Evolutionary conservation across 2,113 vertebrate genomes (phyloP), one percentile per base, ranked within the genome.

Genomic region (Peromyscus leucopus): DNA sequence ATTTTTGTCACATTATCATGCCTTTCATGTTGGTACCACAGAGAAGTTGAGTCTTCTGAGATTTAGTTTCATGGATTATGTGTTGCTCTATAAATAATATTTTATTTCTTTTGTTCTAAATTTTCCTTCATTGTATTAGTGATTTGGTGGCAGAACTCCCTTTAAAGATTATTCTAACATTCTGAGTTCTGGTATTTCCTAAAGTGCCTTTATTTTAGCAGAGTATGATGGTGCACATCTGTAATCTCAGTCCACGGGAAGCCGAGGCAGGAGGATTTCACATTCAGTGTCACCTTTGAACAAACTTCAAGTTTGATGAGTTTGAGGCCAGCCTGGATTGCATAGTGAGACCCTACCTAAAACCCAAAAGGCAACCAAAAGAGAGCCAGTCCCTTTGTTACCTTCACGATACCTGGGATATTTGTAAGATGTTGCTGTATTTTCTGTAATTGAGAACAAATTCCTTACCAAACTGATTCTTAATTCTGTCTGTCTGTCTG

Each of bases 161-260:
- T 90, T 90, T 93, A 79, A 63, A 94, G 55, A 94, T 48, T 95
- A 5, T 76, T 69, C 36, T 93, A 91, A 13, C 71, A 72, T 22
- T 94, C 13, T 22, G 42, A 75, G 6, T 90, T 15, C 15, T 87
- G 0, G 0, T 33, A 33, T 95, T 46, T 92, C 65, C 42, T 86
- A 91, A 95, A 91, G 80, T 75, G 71, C 28, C 78, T 69, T 96
- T 78, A 39, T 88, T 93, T 96, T 93, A 88, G 46, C 31, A 2
- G 31, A 46, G 65, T 51, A n/a, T 71, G 28, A 1, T 51, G 42
- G 63, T 48, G 63, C 42, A 13, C 28, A 71, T 71, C 46, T 87
- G 17, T 82, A 36, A 71, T 87, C 65, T 87, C 46, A 51, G 46
- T 51, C 36, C 46, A 48, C 0, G 33, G 61, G 61, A 67, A 31